Base-by-base conservation (phyloP, 2,888 invertebrate species). In the Stramonita haemastoma region DNA sequence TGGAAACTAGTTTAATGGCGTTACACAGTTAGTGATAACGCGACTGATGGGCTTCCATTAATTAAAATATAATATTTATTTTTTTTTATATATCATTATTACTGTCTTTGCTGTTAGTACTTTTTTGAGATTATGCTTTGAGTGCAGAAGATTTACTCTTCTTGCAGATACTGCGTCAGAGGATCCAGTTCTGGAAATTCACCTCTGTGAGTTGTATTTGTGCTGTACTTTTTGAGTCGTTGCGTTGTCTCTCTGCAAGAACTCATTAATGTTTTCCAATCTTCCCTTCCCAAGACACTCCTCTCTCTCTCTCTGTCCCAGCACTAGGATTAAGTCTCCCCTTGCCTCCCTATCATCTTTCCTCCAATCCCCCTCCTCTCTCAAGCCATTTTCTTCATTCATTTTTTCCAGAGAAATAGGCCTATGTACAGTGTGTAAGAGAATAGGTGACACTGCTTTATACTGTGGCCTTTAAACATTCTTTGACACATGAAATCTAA, bases 131-230 rank as follows among this genome's bases (percentile, higher is more conserved):
- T 5, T 46, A 46, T 46, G n/a, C 46, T 46, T 46, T 46, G 46
- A 46, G 46, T 46, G 46, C 46, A 5, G 46, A 32, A 57, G 11
- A 87, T 87, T 77, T 57, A 66, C 70, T 88, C 73, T 89, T 22
- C 22, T 81, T 90, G 84, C 90, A 91, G 91, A 91, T 79, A 86
- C 90, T 89, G 88, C 90, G 46, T 91, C 88, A 87, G 94, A 94
- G 88, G 95, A 94, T 83, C 94, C 95, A n/a, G 94, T 94, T 26
- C 91, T 96, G 89, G 95, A 95, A 91, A 94, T 96, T 88, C 94
- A 94, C 87, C 83, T 95, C 66, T 90, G 95, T 94, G 91, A 91
- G 93, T 91, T 60, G 29, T 86, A 46, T 32, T 88, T 88, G n/a
- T 36, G 32, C 22, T 81, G 29, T 79, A 19, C 34, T 70, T 83